Percentiles rank a stretch among this genome's conserved stretches.
These are phyloP conservation scores for Phymatocera aterrima DNA, from an alignment of 2,888 invertebrate genomes.

Conservation along the genomic window DNA sequence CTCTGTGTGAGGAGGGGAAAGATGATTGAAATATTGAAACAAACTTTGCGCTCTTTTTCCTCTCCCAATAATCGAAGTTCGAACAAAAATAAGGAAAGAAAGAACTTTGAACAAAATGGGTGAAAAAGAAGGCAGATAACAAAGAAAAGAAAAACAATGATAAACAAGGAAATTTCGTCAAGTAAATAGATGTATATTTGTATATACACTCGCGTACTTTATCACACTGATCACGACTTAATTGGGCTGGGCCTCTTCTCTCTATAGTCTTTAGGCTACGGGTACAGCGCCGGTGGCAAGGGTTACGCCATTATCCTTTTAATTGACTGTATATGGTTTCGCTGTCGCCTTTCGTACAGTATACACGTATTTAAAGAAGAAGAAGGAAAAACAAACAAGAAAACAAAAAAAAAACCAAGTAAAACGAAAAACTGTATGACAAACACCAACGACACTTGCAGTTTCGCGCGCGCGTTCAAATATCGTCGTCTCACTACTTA, in stretches of 20 bases:
- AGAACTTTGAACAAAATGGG: neutral
- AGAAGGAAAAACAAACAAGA: no score
- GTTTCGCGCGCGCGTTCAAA: no score
- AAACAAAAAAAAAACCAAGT: no score
- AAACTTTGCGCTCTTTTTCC: no score
- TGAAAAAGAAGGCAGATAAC: neutral
- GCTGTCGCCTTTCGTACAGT: neutral
- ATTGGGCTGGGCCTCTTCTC: no score
- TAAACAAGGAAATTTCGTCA: constrained; percentile 2
- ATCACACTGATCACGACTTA: constrained; percentile 66
- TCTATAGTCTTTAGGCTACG: constrained; percentile 52
- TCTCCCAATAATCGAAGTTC: neutral
- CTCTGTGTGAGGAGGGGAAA: no score
- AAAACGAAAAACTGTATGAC: no score
- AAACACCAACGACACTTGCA: no score
- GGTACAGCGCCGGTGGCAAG: constrained; percentile 55
- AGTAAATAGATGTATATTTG: neutral
- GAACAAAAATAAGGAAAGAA: neutral
- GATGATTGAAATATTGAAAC: no score
- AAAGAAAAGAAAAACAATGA: neutral
- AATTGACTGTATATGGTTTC: constrained; percentile 60
- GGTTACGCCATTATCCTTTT: constrained; percentile 63
- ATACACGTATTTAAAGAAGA: no score
- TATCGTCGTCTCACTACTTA: no score
- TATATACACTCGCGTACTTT: neutral